Evolutionary conservation across 2,113 vertebrate species (phyloP), one percentile per base, ranked within the genome.

Genomic region (Fulica atra): DNA sequence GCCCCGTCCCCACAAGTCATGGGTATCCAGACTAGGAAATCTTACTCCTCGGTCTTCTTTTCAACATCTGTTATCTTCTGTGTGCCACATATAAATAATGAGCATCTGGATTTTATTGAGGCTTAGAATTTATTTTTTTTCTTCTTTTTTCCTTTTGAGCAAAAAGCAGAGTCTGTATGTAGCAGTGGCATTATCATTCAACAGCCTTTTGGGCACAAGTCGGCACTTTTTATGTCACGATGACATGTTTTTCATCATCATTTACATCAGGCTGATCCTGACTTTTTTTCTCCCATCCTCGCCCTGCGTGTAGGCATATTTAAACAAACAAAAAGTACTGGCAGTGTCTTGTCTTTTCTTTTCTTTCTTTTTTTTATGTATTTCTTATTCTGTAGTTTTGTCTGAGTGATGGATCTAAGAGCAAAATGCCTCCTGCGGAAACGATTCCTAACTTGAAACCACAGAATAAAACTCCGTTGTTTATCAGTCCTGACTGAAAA

Each of bases 341-440:
- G 78, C 90, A 63, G 81, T 97, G 96, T 92, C 70, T 23, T 95
- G 91, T 93, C 88, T 57, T 88, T 68, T 87, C 72, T 66, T 9
- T 88, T 85, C 87, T 89, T 91, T 36, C 86, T 83, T 81, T 86
- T 79, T 54, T 73, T 46, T 88, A 63, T 51, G 20, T 59, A 68
- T 84, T 96, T 97, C 83, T 83, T 42, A 66, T 92, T 90, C 70
- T 59, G 81, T 93, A 87, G 65, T 95, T 95, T 96, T 90, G 89
- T 96, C 78, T 79, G 92, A 94, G 90, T 92, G 95, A 97, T 96
- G 92, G 94, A 90, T 95, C 61, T 86, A 96, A 97, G 80, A 97
- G 97, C 66, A 15, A 82, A 96, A 96, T 16, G 6, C 82, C 93
- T 97, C 95, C 83, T 79, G 44, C 18, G 1, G 91, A 96, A 96